These are phyloP conservation scores for Oreocharis arfaki DNA, from an alignment of 2,113 vertebrate genomes.

Conservation along the genomic window DNA sequence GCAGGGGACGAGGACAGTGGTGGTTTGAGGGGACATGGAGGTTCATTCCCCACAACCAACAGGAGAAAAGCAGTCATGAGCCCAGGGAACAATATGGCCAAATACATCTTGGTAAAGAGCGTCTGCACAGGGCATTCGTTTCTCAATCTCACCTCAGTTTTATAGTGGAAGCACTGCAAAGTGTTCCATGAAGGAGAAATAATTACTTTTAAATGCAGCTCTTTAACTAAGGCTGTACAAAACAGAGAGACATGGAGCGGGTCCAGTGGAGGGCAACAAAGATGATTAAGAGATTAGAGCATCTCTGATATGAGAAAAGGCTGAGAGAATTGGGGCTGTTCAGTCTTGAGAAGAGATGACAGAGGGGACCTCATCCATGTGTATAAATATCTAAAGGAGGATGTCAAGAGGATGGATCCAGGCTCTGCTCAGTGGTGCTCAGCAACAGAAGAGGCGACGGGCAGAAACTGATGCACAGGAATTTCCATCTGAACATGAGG, in stretches of 20 bases:
- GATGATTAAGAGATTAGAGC: neutral
- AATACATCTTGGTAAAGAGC: neutral
- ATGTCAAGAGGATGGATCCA: no score
- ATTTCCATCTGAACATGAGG: neutral
- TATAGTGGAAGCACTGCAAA: fast-evolving
- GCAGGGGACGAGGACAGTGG: fast-evolving
- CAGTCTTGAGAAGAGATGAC: neutral
- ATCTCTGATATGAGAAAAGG: neutral
- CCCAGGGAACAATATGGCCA: neutral
- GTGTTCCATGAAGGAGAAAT: neutral
- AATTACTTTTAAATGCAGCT: neutral
- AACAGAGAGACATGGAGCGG: neutral
- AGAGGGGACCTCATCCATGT: neutral
- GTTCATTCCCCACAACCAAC: neutral
- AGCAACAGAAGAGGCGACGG: neutral
- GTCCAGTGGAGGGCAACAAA: neutral
- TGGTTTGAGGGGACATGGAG: neutral
- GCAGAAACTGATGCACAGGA: neutral
- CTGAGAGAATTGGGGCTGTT: neutral
- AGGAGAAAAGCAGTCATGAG: fast-evolving
- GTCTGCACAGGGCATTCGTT: neutral
- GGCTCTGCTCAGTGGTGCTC: neutral
- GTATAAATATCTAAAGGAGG: neutral
- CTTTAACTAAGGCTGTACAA: neutral
- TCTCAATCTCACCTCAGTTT: neutral